Base-by-base conservation (phyloP, 1,140 invertebrate species). In the Solenopsis invicta region DNA sequence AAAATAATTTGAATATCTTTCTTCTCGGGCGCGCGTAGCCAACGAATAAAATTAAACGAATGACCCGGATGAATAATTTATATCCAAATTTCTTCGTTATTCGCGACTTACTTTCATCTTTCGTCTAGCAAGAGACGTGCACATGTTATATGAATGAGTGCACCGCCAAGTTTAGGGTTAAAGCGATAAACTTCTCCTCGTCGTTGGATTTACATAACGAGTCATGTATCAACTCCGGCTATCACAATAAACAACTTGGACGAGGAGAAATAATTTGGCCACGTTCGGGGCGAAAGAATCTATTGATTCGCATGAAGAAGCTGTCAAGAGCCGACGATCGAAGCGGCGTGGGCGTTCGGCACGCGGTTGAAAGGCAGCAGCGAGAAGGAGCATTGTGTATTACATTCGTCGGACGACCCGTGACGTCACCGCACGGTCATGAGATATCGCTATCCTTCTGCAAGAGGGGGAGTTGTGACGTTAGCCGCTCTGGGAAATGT, bases 391-490 rank as follows among this genome's bases (percentile, higher is more conserved):
- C 48, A 59, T 52, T 13, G 56, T 72, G 59, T 77, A 64, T 74
- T 64, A 82, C 81, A 10, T 59, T 71, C 87, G 78, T 48, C 81
- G 21, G 69, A 75, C 67, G 82, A 62, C 75, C 13, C 13, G 61
- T 89, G 88, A 89, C 87, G 71, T 89, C 88, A 89, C 18, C 9
- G 16, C 4, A 4, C 13, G 71, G 4, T 52, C 34, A 61, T 76
- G 82, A 29, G 29, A 89, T 82, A 89, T 75, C 52, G 50, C 45
- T 10, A 45, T 24, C 21, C 48, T 56, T 61, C 5, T 4, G n/a
- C 2, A 13, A 34, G 24, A 34, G 18, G 62, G n/a, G 5, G 6
- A 5, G n/a, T 13, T 4, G 50, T 24, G 24, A 29, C n/a, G 41
- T 9, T 5, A 12, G 41, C 2, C 21, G 8, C n/a, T 48, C 29